Conservation (phyloP, 2,113 vertebrate species). For the Glareola pratincola region DNA sequence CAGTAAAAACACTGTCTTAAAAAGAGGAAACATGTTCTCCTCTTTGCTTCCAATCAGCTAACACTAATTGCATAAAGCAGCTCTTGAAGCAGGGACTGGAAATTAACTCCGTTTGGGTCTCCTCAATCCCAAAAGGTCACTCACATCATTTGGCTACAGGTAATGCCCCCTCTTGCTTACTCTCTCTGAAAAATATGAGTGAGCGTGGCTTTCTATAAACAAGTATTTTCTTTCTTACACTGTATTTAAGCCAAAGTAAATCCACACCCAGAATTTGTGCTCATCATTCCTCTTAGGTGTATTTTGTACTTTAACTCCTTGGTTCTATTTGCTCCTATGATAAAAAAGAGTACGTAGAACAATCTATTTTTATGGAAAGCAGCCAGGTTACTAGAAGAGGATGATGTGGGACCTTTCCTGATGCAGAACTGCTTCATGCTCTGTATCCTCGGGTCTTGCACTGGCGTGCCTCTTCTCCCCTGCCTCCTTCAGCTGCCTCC, state of each 20-base stretch:
- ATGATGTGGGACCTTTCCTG: not conserved
- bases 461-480: not conserved
- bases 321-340: not conserved
- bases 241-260: not conserved
- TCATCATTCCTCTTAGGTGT: not conserved
- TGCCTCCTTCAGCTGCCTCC: not conserved
- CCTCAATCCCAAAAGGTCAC: not conserved
- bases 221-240: not conserved
- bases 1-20: not conserved
- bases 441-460: not conserved
- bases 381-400: not conserved
- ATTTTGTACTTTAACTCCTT: not conserved
- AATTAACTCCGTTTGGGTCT: not conserved
- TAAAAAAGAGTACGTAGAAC: not conserved
- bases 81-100: not conserved
- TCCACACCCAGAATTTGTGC: not conserved
- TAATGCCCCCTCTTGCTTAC: not conserved
- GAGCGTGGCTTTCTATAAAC: not conserved
- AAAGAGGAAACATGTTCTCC: not conserved
- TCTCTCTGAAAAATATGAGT: not conserved
- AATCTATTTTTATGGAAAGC: not conserved
- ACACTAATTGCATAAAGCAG: not conserved
- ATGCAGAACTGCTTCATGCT: not conserved
- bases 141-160: not conserved
- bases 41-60: not conserved